These are phyloP conservation scores for Drosophila lini DNA, from an alignment of 1,140 invertebrate species.

Conservation along the genomic window DNA sequence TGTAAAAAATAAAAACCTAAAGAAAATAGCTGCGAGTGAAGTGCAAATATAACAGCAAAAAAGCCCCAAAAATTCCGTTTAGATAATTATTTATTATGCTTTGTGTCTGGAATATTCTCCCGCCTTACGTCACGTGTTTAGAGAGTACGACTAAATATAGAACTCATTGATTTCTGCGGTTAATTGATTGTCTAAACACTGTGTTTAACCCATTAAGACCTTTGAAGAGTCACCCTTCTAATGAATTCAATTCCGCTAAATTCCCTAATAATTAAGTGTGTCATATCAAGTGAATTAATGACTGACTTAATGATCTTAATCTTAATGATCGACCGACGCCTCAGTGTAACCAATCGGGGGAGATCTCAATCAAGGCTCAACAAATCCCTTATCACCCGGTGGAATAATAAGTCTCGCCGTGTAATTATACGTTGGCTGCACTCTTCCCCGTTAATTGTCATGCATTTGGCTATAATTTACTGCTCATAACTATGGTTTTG, in stretches of 20 bases:
- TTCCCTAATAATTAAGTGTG: slow-evolving; percentile 9
- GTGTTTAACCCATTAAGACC: slow-evolving; percentile 12
- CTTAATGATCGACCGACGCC: slow-evolving; percentile 6
- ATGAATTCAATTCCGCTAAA: slow-evolving; percentile 3
- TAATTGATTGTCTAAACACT: slow-evolving; percentile 47
- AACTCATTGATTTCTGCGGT: slow-evolving; percentile 10
- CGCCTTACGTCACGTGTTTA: not conserved
- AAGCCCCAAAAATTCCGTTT: slow-evolving; percentile 29
- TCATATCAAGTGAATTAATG: slow-evolving; percentile 26
- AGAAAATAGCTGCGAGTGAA: slow-evolving; percentile 46
- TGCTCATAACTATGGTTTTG: slow-evolving; percentile 48
- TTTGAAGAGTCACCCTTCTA: slow-evolving; percentile 11
- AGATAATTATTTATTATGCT: slow-evolving; percentile 30
- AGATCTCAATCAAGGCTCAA: slow-evolving; percentile 37
- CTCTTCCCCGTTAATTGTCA: slow-evolving; percentile 35
- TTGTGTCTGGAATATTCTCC: slow-evolving; percentile 3
- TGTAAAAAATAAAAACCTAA: slow-evolving; percentile 20
- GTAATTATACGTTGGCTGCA: slow-evolving; percentile 44
- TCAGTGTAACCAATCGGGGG: slow-evolving; percentile 22
- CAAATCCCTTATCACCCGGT: slow-evolving; percentile 26
- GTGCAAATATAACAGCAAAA: slow-evolving; percentile 41
- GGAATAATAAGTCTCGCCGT: slow-evolving; percentile 9
- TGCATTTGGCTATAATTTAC: slow-evolving; percentile 44
- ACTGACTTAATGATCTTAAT: slow-evolving; percentile 20
- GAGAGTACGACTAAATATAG: slow-evolving; percentile 18